Evolutionary conservation across 2,888 invertebrate species (phyloP).

Genomic region (Drosophila anomalipes): DNA sequence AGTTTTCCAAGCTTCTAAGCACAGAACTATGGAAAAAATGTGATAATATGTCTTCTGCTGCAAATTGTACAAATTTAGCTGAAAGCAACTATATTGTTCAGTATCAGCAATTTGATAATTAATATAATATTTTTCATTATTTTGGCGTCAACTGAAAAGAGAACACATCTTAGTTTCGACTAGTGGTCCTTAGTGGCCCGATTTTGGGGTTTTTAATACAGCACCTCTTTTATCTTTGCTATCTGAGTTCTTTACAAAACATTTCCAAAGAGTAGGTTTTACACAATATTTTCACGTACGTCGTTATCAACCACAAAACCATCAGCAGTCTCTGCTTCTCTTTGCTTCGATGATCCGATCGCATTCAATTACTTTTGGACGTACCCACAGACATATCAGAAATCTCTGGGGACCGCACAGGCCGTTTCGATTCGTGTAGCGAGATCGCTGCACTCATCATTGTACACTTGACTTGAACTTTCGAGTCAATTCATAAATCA

Average conservation of each 20-base stretch:
- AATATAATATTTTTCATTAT: neutral
- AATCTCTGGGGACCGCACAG: slow-evolving; percentile 63
- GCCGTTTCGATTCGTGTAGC: slow-evolving; percentile 9
- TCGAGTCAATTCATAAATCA: slow-evolving; percentile 83
- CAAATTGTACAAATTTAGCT: neutral
- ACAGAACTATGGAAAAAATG: neutral
- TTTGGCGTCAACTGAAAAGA: neutral
- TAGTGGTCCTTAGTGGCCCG: accelerated
- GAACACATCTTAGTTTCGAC: neutral
- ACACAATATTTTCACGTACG: neutral
- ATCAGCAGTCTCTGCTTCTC: slow-evolving; percentile 15
- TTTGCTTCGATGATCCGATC: slow-evolving; percentile 25
- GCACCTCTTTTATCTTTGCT: neutral
- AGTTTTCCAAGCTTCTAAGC: neutral
- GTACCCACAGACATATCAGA: slow-evolving; percentile 22
- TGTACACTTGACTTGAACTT: slow-evolving; percentile 82
- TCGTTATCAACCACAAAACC: slow-evolving; percentile 9
- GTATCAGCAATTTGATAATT: neutral
- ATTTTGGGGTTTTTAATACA: neutral
- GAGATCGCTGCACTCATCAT: slow-evolving; percentile 55
- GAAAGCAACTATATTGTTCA: neutral
- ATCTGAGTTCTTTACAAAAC: neutral
- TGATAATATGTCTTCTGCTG: accelerated
- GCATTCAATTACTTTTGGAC: slow-evolving; percentile 27
- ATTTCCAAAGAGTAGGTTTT: neutral